A percentile compares a stretch with the other conserved stretches of the same genome.
These are phyloP conservation scores for Dryobotodes eremita DNA, from an alignment of 2,888 invertebrate genomes.

Conservation along the genomic window DNA sequence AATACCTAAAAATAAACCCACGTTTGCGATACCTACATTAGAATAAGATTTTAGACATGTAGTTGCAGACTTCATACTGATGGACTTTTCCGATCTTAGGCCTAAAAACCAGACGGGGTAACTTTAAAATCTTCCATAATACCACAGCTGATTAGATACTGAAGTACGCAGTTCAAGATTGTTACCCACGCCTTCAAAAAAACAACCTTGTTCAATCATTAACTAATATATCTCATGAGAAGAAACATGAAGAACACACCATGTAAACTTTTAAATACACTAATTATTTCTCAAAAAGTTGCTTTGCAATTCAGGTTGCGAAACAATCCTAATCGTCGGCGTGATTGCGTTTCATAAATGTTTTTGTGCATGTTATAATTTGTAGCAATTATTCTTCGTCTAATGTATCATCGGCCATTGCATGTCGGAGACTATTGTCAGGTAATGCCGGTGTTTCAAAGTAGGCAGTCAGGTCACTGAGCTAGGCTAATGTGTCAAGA, in stretches of 20 bases:
- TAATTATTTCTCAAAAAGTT: slow-evolving; percentile 42
- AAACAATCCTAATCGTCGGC: slow-evolving; percentile 45
- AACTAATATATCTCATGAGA: slow-evolving; percentile 21
- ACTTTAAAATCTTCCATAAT: background rate
- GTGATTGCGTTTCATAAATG: slow-evolving; percentile 39
- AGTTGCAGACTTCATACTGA: no score
- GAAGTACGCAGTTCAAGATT: background rate
- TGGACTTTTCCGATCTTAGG: background rate
- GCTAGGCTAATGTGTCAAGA: slow-evolving; percentile 57
- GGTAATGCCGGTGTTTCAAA: slow-evolving; percentile 28
- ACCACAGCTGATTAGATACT: background rate
- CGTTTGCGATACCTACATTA: background rate
- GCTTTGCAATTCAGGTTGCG: slow-evolving; percentile 35
- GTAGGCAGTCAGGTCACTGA: slow-evolving; percentile 41
- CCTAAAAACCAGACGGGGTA: background rate
- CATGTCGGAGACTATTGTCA: slow-evolving; percentile 26
- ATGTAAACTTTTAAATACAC: slow-evolving; percentile 28
- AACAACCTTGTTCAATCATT: slow-evolving; percentile 29
- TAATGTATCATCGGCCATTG: slow-evolving; percentile 23
- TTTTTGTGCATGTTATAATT: slow-evolving; percentile 58
- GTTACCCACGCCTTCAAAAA: slow-evolving; percentile 11
- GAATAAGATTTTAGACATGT: background rate
- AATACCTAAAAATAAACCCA: background rate
- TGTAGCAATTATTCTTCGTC: slow-evolving; percentile 44
- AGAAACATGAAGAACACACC: slow-evolving; percentile 22